Evolutionary conservation across 2,797 vertebrate genomes (phyloP).

Genomic region (Galagoides demidoff): DNA sequence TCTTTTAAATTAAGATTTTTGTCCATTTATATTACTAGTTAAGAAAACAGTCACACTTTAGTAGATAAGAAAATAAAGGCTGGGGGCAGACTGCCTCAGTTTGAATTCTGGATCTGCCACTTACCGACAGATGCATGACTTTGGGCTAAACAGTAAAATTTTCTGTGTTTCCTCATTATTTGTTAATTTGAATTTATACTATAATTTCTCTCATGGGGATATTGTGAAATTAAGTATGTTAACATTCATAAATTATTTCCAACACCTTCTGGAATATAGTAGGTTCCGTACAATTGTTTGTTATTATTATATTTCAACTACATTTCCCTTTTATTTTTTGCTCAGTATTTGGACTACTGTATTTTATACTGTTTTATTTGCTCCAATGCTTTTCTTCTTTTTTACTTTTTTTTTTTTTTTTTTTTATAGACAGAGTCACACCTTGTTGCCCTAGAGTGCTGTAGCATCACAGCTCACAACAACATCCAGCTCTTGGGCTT

Average conservation of each 20-base stretch:
- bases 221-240: slow-evolving; percentile 10
- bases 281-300: not conserved
- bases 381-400: not conserved
- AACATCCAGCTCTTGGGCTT: too few species aligned
- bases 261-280: not conserved
- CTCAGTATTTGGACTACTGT: not conserved
- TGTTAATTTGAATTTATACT: not conserved
- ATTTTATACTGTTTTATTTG: not conserved
- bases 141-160: not conserved
- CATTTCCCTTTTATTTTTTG: not conserved
- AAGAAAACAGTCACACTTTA: not conserved
- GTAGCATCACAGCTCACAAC: too few species aligned
- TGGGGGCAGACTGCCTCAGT: not conserved
- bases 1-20: slow-evolving; percentile 27
- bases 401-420: not conserved
- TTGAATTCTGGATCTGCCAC: not conserved
- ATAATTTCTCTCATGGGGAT: not conserved
- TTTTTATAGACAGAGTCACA: too few species aligned
- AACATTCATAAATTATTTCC: slow-evolving; percentile 6
- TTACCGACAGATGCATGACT: not conserved
- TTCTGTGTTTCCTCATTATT: not conserved
- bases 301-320: not conserved
- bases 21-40: not conserved
- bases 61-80: not conserved
- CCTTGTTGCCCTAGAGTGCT: too few species aligned